These are phyloP conservation scores for Harlomillsia oculata DNA, from an alignment of 1,140 invertebrate species.

Conservation along the genomic window DNA sequence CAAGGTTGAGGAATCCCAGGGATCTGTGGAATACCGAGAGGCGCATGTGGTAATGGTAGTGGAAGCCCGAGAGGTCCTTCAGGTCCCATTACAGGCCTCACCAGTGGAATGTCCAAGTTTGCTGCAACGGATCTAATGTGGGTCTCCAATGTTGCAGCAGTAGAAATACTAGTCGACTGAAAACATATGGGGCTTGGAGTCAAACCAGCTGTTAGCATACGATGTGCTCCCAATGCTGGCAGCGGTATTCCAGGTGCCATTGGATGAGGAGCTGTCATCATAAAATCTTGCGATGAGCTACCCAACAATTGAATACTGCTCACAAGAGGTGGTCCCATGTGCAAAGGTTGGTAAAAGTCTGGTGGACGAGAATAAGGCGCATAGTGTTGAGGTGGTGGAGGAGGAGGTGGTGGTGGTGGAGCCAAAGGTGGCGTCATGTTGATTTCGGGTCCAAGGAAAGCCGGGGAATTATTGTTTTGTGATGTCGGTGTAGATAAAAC, in stretches of 20 bases:
- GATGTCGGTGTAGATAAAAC: too few relatives aligned
- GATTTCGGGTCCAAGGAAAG: not conserved
- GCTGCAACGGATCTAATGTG: conserved; percentile 34
- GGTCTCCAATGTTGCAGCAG: conserved; percentile 30
- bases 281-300: conserved; percentile 10
- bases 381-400: not conserved
- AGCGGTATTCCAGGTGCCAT: not conserved
- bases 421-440: not conserved
- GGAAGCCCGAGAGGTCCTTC: conserved; percentile 10
- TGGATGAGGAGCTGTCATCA: not conserved
- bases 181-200: conserved; percentile 18
- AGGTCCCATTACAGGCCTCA: conserved; percentile 24
- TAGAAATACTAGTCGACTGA: conserved; percentile 24
- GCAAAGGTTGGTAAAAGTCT: conserved; percentile 15
- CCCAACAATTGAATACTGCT: conserved; percentile 22
- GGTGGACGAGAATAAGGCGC: not conserved
- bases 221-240: not conserved
- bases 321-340: conserved; percentile 13
- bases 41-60: conserved; percentile 5
- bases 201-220: too few relatives aligned
- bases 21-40: too few relatives aligned
- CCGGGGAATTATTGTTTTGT: too few relatives aligned
- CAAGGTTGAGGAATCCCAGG: not conserved
- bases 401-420: not conserved
- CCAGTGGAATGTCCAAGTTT: conserved; percentile 34